These are phyloP conservation scores for Lissonota sp. DNA, from an alignment of 2,888 invertebrate species.

Conservation along the genomic window DNA sequence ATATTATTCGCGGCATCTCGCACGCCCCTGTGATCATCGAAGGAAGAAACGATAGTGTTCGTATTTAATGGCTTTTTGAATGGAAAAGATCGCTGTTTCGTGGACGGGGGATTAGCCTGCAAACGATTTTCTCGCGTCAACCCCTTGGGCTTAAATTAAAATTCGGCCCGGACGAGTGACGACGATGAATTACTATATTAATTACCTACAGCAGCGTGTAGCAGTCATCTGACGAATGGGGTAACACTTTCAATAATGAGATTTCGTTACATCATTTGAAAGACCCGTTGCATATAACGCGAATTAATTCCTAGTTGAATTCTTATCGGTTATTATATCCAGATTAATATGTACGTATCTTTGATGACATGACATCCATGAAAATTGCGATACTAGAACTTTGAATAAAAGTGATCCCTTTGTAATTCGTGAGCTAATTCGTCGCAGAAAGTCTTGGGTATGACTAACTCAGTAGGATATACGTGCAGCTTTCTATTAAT, in stretches of 20 bases:
- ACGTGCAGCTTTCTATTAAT: constrained; percentile 27
- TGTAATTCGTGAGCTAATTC: constrained; percentile 6
- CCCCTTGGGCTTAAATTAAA: constrained; percentile 46
- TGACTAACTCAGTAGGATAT: constrained; percentile 2
- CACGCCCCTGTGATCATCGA: constrained; percentile 79
- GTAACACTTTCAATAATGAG: constrained; percentile 9
- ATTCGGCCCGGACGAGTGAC: constrained; percentile 55
- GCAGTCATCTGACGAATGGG: constrained; percentile 18
- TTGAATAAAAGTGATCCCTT: neutral
- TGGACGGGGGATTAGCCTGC: constrained; percentile 13
- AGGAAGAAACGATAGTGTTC: constrained; percentile 64
- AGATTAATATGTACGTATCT: constrained; percentile 36
- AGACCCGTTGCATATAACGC: neutral
- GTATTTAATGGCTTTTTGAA: constrained; percentile 82
- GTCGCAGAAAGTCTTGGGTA: neutral
- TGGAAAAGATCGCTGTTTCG: constrained; percentile 66
- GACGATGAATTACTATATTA: constrained; percentile 61
- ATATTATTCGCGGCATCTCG: constrained; percentile 74
- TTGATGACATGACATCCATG: neutral
- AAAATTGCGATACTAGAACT: constrained; percentile 4
- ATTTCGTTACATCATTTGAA: neutral
- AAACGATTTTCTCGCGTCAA: constrained; percentile 16
- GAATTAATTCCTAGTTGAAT: constrained; percentile 8
- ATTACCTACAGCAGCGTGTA: constrained; percentile 39
- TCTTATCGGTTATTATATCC: constrained; percentile 27